A percentile compares a stretch with the other conserved stretches of the same genome.
Evolutionary conservation across 2,797 vertebrate species (phyloP).

Genomic region (Halcyon chelicuti): DNA sequence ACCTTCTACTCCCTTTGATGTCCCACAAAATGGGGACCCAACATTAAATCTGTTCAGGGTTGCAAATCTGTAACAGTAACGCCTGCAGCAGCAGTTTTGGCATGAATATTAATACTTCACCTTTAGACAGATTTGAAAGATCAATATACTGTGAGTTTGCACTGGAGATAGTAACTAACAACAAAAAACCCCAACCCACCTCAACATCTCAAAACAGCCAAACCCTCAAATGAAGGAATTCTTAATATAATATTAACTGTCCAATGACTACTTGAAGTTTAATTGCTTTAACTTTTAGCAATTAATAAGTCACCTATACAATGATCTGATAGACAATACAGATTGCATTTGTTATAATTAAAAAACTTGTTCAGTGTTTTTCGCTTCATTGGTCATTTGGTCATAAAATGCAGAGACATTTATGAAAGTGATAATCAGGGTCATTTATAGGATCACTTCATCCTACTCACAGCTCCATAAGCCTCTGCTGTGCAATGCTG

Average conservation of each 20-base stretch:
- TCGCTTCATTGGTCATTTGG: not conserved
- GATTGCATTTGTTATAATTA: slow-evolving; percentile 49
- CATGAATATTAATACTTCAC: not conserved
- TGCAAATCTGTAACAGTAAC: not conserved
- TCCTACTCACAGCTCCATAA: not conserved
- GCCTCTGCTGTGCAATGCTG: not conserved
- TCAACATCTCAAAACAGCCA: not conserved
- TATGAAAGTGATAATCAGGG: slow-evolving; percentile 13
- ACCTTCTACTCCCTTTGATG: not conserved
- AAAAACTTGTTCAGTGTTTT: slow-evolving; percentile 41
- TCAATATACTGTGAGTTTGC: not conserved
- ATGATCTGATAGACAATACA: not conserved
- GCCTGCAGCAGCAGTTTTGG: not conserved
- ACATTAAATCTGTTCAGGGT: not conserved
- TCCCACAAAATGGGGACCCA: not conserved
- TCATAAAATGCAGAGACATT: slow-evolving; percentile 27
- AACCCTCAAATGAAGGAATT: not conserved
- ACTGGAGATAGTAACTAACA: not conserved
- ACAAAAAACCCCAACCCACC: not conserved
- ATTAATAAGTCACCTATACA: slow-evolving; percentile 21
- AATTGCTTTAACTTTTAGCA: slow-evolving; percentile 45
- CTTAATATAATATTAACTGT: not conserved
- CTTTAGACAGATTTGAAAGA: not conserved
- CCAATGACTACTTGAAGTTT: not conserved
- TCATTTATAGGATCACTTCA: slow-evolving; percentile 10